Percentiles rank a stretch among this genome's conserved stretches.
These are phyloP conservation scores for Pogonomyrmex barbatus DNA, from an alignment of 1,140 invertebrate species.

Conservation along the genomic window DNA sequence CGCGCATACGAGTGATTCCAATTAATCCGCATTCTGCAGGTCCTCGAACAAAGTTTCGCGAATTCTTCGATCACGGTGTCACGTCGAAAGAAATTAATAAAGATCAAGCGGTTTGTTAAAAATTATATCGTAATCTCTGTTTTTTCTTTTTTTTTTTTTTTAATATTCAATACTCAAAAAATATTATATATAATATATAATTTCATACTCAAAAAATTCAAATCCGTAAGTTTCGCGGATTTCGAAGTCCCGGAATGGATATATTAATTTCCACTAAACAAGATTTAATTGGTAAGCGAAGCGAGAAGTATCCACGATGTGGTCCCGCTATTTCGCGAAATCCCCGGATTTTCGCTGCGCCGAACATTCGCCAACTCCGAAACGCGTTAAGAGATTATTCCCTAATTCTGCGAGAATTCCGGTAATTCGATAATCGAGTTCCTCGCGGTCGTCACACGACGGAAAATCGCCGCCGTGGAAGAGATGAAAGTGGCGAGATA, in stretches of 20 bases:
- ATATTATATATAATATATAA: no score
- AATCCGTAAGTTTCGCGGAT: neutral
- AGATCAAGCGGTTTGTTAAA: neutral
- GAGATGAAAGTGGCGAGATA: constrained; percentile 45
- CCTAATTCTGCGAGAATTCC: constrained; percentile 36
- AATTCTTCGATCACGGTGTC: neutral
- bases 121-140: neutral
- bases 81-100: neutral
- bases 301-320: neutral
- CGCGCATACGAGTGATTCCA: constrained; percentile 1
- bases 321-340: neutral
- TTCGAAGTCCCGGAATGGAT: neutral
- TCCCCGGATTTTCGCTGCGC: constrained; percentile 7
- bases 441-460: neutral
- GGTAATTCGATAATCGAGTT: constrained; percentile 62
- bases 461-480: constrained; percentile 11
- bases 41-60: neutral
- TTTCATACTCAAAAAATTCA: neutral
- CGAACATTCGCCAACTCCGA: constrained; percentile 31
- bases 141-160: no score
- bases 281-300: constrained; percentile 15
- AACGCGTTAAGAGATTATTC: constrained; percentile 58
- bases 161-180: no score
- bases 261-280: constrained; percentile 25
- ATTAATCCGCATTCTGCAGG: neutral